Conservation (phyloP, 2,888 invertebrate species). For the Rapana venosa region DNA sequence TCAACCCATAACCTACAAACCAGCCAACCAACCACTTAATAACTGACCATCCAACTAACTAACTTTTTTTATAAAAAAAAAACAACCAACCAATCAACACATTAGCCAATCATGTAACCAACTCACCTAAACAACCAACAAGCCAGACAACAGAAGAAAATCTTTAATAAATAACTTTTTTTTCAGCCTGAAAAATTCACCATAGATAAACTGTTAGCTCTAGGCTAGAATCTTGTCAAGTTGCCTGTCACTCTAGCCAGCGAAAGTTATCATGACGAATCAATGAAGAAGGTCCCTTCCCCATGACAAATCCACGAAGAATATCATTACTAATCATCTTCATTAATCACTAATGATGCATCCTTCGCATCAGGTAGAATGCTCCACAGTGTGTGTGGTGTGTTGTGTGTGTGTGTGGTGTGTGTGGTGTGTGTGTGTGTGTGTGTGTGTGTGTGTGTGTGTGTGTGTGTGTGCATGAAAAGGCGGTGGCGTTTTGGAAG, state of each 20-base stretch:
- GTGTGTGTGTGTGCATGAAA: neutral
- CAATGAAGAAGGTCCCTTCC: constrained; percentile 15
- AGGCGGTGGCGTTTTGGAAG: no score
- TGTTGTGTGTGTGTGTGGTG: neutral
- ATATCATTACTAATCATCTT: neutral
- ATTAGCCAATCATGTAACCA: no score
- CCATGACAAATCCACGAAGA: neutral
- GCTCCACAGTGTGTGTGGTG: neutral
- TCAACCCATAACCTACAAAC: no score
- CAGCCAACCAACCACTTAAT: no score
- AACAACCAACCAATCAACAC: no score
- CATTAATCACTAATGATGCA: neutral
- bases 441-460: neutral
- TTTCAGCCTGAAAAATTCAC: neutral
- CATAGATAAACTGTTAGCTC: neutral
- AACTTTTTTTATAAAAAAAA: no score
- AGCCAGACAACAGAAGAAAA: no score
- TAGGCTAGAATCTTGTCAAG: neutral
- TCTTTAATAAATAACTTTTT: neutral
- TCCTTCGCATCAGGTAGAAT: neutral
- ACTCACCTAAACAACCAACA: no score
- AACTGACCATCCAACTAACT: no score
- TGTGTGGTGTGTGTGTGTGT: neutral
- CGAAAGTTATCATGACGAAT: neutral
- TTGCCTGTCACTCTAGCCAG: neutral